phyloP scores from a whole-genome alignment of 2,888 invertebrate species.

The Cinara cedri region DNA sequence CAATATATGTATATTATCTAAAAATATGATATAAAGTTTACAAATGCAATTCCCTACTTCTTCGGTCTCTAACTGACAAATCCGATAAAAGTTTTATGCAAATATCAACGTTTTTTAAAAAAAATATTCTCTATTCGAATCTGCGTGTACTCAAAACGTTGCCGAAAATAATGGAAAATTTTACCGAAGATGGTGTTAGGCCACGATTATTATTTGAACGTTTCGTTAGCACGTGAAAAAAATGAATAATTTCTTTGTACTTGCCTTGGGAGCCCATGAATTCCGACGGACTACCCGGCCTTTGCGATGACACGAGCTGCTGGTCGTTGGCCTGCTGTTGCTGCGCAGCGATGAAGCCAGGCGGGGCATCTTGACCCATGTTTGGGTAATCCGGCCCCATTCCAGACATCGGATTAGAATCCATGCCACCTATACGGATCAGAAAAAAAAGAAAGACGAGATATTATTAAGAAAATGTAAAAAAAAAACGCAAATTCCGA shows the following conservation, averaged over 20 bases:
- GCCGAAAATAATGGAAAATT: too few relatives aligned
- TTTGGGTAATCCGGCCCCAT: constrained; percentile 81
- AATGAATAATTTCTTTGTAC: constrained; percentile 25
- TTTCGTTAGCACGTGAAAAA: neutral
- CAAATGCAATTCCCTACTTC: too few relatives aligned
- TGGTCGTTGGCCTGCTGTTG: constrained; percentile 63
- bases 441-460: neutral
- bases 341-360: constrained; percentile 64
- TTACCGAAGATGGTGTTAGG: too few relatives aligned
- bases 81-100: too few relatives aligned
- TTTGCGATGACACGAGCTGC: constrained; percentile 65
- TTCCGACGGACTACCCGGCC: constrained; percentile 63
- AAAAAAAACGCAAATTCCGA: neutral
- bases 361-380: constrained; percentile 69
- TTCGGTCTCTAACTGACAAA: too few relatives aligned
- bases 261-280: constrained; percentile 64
- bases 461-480: too few relatives aligned
- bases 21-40: too few relatives aligned
- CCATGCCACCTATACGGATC: constrained; percentile 70
- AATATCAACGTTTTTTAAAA: too few relatives aligned
- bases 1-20: too few relatives aligned
- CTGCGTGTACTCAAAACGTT: too few relatives aligned
- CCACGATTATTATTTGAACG: neutral
- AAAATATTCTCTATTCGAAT: too few relatives aligned
- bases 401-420: constrained; percentile 70